phyloP scores from a whole-genome alignment of 92 coral and sea anemone genomes.

The Phenganax subtilis region DNA sequence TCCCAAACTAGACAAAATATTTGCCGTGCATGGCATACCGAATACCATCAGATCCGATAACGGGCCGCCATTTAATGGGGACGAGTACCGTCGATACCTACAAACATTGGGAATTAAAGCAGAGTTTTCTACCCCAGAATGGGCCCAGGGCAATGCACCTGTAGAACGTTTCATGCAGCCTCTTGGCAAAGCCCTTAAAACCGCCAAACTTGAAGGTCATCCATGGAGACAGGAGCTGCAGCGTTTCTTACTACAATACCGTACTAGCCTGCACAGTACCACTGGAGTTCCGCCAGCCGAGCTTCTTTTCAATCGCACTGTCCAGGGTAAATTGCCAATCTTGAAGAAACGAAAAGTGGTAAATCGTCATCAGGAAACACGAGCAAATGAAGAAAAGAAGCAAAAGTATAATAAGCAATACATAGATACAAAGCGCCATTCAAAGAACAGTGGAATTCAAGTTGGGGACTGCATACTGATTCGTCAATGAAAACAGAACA shows the following conservation, averaged over 20 bases:
- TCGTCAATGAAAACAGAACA: neutral
- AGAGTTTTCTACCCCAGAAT: neutral
- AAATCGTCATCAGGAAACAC: neutral
- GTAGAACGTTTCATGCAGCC: slow-evolving; percentile 4
- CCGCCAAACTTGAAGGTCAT: neutral
- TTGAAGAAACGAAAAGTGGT: neutral
- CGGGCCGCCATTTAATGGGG: neutral
- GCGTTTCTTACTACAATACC: neutral
- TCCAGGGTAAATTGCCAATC: neutral
- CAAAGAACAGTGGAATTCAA: neutral
- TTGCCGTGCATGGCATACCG: neutral
- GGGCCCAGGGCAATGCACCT: slow-evolving; percentile 6
- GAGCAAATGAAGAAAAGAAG: neutral
- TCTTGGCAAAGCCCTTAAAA: neutral
- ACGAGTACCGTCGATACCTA: neutral
- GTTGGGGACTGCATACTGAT: neutral
- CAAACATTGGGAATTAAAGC: neutral
- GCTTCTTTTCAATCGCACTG: neutral
- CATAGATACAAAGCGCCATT: neutral
- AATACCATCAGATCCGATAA: neutral
- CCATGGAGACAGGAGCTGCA: neutral
- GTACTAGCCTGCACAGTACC: neutral
- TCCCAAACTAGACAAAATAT: neutral
- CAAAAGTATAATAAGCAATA: neutral
- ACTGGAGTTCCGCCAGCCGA: neutral